These are phyloP conservation scores for Thymallus thymallus DNA, from an alignment of 2,113 vertebrate species.

Conservation along the genomic window DNA sequence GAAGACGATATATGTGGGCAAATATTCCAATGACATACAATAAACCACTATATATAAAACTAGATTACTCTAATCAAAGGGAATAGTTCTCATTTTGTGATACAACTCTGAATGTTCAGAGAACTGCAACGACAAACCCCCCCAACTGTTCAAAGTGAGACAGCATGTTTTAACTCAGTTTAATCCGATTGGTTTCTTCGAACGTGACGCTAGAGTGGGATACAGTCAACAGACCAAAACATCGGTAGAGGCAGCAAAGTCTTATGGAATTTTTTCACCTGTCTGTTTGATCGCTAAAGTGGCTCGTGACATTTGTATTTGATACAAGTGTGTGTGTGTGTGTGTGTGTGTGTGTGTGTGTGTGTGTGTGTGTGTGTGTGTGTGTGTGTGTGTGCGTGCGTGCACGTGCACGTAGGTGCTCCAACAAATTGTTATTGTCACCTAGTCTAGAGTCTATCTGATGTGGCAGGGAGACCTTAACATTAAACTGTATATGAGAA, in stretches of 20 bases:
- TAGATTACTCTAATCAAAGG: background rate
- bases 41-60: background rate
- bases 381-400: too few species aligned
- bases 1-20: background rate
- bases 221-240: background rate
- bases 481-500: background rate
- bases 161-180: slow-evolving; percentile 54
- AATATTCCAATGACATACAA: background rate
- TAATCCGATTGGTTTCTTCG: slow-evolving; percentile 73
- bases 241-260: background rate
- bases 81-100: too few species aligned
- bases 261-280: background rate
- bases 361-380: background rate
- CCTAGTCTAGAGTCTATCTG: background rate
- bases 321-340: background rate
- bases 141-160: slow-evolving; percentile 14
- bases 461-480: background rate
- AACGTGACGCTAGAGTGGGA: slow-evolving; percentile 58
- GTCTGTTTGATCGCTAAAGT: background rate
- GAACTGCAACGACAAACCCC: background rate
- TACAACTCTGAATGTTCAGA: background rate
- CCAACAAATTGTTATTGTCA: background rate
- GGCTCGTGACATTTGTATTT: background rate
- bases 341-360: background rate
- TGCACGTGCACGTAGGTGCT: background rate